These are phyloP conservation scores for Microcebus murinus DNA, from an alignment of 2,113 vertebrate genomes.

Conservation along the genomic window DNA sequence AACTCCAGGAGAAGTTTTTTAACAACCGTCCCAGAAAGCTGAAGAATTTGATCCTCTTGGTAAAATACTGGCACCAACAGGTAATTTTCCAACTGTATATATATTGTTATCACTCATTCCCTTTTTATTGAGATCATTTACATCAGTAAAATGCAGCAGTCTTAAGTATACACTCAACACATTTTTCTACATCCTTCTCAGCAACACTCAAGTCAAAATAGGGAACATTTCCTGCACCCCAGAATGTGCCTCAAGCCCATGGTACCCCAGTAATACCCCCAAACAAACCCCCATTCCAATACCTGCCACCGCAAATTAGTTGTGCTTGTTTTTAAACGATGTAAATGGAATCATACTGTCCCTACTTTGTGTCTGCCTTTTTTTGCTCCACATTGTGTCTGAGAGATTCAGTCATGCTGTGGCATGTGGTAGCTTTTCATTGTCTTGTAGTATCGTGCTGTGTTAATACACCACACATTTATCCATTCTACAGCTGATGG, in stretches of 20 bases:
- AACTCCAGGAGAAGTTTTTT: constrained; percentile 69
- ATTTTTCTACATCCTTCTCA: background rate
- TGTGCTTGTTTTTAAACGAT: background rate
- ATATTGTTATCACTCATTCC: background rate
- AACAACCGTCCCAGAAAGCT: background rate
- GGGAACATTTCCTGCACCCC: background rate
- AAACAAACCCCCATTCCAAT: background rate
- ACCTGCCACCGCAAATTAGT: background rate
- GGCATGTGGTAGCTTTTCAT: fast-evolving
- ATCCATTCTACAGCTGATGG: too few relatives aligned
- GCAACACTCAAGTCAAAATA: background rate
- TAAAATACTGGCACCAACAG: constrained; percentile 70
- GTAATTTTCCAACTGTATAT: background rate
- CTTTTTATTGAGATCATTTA: background rate
- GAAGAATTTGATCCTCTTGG: constrained; percentile 73
- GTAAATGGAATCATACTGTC: fast-evolving
- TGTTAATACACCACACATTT: fast-evolving
- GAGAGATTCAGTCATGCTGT: background rate
- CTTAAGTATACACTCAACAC: fast-evolving
- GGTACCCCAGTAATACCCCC: background rate
- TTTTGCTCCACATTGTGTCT: background rate
- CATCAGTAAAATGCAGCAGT: fast-evolving
- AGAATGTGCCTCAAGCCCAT: background rate
- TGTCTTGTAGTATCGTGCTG: fast-evolving
- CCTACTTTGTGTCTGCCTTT: background rate